Base-by-base conservation (phyloP, 1,140 invertebrate species). In the Camponotus floridanus region DNA sequence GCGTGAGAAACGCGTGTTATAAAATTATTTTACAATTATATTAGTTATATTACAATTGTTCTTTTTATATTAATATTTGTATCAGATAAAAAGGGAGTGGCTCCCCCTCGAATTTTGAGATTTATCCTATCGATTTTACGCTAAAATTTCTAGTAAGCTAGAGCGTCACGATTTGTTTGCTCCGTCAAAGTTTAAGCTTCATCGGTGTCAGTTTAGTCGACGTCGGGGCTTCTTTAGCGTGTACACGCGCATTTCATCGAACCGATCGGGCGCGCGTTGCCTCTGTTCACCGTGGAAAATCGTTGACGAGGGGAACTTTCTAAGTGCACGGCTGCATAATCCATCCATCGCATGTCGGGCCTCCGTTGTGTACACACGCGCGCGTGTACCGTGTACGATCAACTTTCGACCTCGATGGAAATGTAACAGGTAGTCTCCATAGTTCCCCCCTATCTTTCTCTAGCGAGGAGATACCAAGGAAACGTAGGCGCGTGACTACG, bases 301-400 rank as follows among this genome's bases (percentile, higher is more conserved):
- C 88, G 76, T 57, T 61, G 76, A 39, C 55, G 42, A 59, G 71
- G 61, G 64, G 85, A 90, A 89, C 85, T 90, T 90, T 90, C 88
- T 84, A 90, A 90, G 85, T 79, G 87, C 85, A 86, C 87, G 48
- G 57, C 88, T 86, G 71, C 88, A 86, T 89, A 88, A 89, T 89
- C 87, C 83, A 89, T 88, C 48, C 70, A 55, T 55, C 15, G 84
- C 76, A 86, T 83, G 88, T 78, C 65, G 76, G 31, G 61, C 67
- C 51, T 45, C n/a, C 64, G 76, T 55, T 65, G 76, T 80, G 71
- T 70, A 48, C 51, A 73, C 6, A 11, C 70, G 18, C 48, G 64
- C 31, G 15, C 8, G 2, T 45, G 9, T 31, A 33, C 26, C 26
- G 26, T 64, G 61, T 64, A 57, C 64, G 86, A 55, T 88, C 88